Base-by-base conservation (phyloP, 2,113 vertebrate species). In the Pseudopipra pipra region DNA sequence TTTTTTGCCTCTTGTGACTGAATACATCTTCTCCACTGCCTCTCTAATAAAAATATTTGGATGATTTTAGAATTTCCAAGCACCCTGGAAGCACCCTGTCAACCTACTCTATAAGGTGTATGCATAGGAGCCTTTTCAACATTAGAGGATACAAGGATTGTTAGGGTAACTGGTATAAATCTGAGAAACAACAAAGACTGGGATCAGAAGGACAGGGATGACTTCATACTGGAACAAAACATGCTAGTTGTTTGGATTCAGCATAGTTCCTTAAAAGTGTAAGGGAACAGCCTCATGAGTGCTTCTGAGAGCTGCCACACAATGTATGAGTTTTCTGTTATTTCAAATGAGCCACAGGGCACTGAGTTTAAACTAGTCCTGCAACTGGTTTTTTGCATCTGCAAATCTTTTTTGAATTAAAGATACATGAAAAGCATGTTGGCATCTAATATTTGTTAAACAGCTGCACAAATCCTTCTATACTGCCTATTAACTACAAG, bases 11-110 rank as follows among this genome's bases (percentile, higher is more conserved):
- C 44, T 94, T 74, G 27, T 55, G 65, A 74, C 25, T 16, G 21
- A 81, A 41, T 24, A 47, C 18, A 61, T 74, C 79, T 96, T 95
- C 90, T 95, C 92, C 85, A 92, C 79, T 90, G 93, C 82, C 93
- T 78, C 89, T 70, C 39, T 88, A 49, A 72, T 17, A 84, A 67
- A 78, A 92, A 80, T 1, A 18, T 80, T 88, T 56, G 24, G 28
- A 79, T 43, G 7, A 75, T 47, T 19, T 81, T 62, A 78, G 37
- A 93, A 82, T 94, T 95, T 87, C 33, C 51, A 94, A 93, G 96
- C 96, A 63, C 90, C 77, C 91, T 96, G 91, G 96, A 97, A 86
- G 91, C 95, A 93, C 92, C 94, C 96, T 87, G 72, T 63, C 71
- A 83, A 37, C 30, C 72, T 86, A 21, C 46, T 37, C 35, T 35